phyloP scores from a whole-genome alignment of 1,140 invertebrate species.

The Drosophila melanica region DNA sequence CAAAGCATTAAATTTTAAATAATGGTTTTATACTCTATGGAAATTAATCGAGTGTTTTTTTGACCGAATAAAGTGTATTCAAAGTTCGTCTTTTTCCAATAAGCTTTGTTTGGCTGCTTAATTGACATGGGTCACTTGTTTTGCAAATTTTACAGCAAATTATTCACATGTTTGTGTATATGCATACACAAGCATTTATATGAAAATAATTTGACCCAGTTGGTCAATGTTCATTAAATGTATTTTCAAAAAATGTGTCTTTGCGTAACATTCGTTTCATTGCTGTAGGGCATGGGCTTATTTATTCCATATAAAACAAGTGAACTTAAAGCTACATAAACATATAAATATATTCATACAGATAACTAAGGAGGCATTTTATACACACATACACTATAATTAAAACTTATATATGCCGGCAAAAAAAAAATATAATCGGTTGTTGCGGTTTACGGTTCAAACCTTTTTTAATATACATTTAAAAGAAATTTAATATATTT shows the following conservation, averaged over 20 bases:
- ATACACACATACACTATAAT: too few relatives aligned
- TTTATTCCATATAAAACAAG: not conserved
- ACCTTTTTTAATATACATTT: too few relatives aligned
- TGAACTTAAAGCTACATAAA: not conserved
- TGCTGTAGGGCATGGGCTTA: constrained; percentile 7
- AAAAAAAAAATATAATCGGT: too few relatives aligned
- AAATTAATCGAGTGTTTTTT: not conserved
- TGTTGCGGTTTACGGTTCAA: too few relatives aligned
- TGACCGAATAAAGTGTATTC: constrained; percentile 13
- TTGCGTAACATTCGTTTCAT: constrained; percentile 16
- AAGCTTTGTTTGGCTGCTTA: constrained; percentile 21
- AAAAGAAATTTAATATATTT: too few relatives aligned
- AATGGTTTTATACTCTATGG: too few relatives aligned
- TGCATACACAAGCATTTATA: constrained; percentile 12
- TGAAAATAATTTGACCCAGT: constrained; percentile 62
- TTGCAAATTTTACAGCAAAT: constrained; percentile 39
- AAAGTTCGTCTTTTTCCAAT: not conserved
- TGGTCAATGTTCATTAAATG: constrained; percentile 72
- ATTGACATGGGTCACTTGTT: constrained; percentile 51
- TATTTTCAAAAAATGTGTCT: constrained; percentile 51
- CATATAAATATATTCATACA: too few relatives aligned
- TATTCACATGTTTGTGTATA: not conserved
- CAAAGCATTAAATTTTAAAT: too few relatives aligned
- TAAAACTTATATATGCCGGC: too few relatives aligned
- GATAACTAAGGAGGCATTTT: too few relatives aligned